Evolutionary conservation across 1,140 invertebrate species (phyloP).

Genomic region (Dendrolimus punctatus): DNA sequence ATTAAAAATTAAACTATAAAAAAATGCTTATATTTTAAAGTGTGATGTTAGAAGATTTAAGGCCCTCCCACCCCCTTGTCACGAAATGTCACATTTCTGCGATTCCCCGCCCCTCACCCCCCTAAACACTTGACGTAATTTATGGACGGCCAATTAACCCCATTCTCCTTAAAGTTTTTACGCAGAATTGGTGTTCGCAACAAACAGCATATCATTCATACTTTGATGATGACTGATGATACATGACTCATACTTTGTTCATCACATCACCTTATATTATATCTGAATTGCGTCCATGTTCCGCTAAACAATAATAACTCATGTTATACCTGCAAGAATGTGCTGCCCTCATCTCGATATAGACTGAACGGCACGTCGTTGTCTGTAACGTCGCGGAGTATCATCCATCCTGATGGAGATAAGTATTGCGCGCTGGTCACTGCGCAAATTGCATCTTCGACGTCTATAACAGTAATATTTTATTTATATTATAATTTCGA

Average conservation of each 20-base stretch:
- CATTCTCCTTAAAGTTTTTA: too few species aligned
- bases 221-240: too few species aligned
- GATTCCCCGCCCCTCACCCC: too few species aligned
- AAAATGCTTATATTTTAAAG: too few species aligned
- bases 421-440: slow-evolving; percentile 87
- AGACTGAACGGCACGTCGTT: slow-evolving; percentile 85
- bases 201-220: too few species aligned
- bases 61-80: too few species aligned
- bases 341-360: slow-evolving; percentile 84
- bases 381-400: slow-evolving; percentile 80
- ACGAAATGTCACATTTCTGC: too few species aligned
- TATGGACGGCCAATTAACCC: too few species aligned
- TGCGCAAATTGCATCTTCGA: slow-evolving; percentile 83
- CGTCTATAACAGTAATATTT: slow-evolving; percentile 65
- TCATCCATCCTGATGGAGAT: slow-evolving; percentile 83
- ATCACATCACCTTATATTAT: neutral
- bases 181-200: too few species aligned
- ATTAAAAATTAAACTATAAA: too few species aligned
- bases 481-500: neutral
- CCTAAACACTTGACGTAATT: too few species aligned
- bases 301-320: neutral
- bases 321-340: slow-evolving; percentile 81
- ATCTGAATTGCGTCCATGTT: neutral
- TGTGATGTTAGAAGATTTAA: too few species aligned
- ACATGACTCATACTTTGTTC: neutral